Base-by-base conservation (phyloP, 2,888 invertebrate species). In the Buathra laborator region DNA sequence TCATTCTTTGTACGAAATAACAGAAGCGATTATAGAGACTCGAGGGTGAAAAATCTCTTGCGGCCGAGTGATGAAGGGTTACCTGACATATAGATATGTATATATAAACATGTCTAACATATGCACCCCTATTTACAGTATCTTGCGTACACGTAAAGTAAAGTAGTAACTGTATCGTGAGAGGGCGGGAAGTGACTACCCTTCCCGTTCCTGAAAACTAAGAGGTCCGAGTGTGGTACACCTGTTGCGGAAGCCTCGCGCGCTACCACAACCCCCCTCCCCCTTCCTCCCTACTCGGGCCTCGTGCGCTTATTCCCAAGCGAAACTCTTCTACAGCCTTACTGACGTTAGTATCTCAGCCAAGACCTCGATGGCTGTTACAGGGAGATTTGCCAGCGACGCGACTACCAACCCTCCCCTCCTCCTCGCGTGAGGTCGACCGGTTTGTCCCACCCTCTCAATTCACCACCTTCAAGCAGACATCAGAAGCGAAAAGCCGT, bases 151-250 rank as follows among this genome's bases (percentile, higher is more conserved):
- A 46, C n/a, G n/a, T n/a, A 76, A 16, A 43, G 24, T 16, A 14
- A 62, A 44, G 59, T 43, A 16, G 44, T 46, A 9, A 59, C 29
- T 32, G 14, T 46, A 67, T 67, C 67, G 44, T 44, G 19, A 67
- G 67, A 67, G 14, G 24, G 67, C 14, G 44, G 14, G 16, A 46
- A 66, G 29, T 53, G 64, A 66, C 19, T 37, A 29, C 46, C 10
- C 37, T 62, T 56, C 19, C 24, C 72, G 68, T 51, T 67, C 43
- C 12, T 56, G 19, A 72, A 74, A 81, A 64, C 68, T 64, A 51
- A 79, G 74, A 70, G 46, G 75, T 79, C 76, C 80, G 84, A 84
- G 84, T 81, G 62, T 81, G 76, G 37, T 84, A 74, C 85, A 85
- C 85, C 85, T 85, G 85, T 85, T 85, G 85, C 85, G 46, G 84